Evolutionary conservation across 2,888 invertebrate species (phyloP), one percentile per base, ranked within the genome.

Genomic region (Hoplodrina ambigua): DNA sequence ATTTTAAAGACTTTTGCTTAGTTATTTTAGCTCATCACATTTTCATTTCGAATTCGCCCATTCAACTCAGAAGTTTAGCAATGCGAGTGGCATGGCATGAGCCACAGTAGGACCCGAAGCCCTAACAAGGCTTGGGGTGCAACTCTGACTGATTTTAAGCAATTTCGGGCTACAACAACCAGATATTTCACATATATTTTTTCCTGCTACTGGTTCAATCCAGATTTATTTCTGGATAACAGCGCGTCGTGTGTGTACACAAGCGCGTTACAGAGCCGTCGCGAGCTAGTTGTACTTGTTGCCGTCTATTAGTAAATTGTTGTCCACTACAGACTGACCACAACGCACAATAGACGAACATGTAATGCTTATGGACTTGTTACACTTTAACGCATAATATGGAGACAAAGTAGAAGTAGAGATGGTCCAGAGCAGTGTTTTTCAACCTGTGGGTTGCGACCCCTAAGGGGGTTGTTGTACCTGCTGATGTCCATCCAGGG

Each of bases 281-380:
- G 67, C 68, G 57, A 41, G 76, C 66, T 55, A 11, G 70, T 62
- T 75, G 56, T 33, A n/a, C 74, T 64, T 59, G 65, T 69, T 67
- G 60, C 70, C 70, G 67, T 69, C 56, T 37, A 78, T 72, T 70
- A 65, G 66, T 61, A 69, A 69, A 82, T 69, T 72, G 82, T 53
- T 49, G 49, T 49, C 67, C 81, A 69, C 65, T 57, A 44, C 37
- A 15, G 58, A 71, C 37, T 17, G 58, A 71, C 49, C 61, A 76
- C 49, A 19, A 53, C 10, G 41, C 58, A 72, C 66, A 62, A 65
- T 55, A 73, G n/a, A 52, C 72, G 55, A 73, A 77, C 69, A 81
- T 75, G 81, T 81, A 73, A 81, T 69, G 61, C 61, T 77, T 77
- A 75, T 19, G 37, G 75, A 41, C 55, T 46, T 7, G 5, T 57